Conservation (phyloP, 2,113 vertebrate species). For the Melanocharis versteri region DNA sequence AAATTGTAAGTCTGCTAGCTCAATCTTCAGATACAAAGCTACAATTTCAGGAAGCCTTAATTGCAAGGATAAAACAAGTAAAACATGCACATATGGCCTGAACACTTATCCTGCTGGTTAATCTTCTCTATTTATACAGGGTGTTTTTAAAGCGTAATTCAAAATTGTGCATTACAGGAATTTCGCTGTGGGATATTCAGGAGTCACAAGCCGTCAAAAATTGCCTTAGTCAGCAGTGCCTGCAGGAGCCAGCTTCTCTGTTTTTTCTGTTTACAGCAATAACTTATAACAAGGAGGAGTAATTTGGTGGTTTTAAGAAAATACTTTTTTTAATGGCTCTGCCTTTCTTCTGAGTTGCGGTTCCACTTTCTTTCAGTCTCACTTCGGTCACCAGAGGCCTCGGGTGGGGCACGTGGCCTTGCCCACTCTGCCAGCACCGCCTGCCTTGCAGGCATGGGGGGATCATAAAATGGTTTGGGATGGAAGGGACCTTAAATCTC, state of each 20-base stretch:
- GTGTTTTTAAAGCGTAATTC: slow-evolving; percentile 33
- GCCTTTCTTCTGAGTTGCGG: not conserved
- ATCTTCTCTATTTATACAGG: slow-evolving; percentile 19
- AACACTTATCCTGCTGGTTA: slow-evolving; percentile 20
- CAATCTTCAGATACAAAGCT: not conserved
- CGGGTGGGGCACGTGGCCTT: fast-evolving
- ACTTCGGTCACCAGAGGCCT: not conserved
- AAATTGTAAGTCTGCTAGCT: slow-evolving; percentile 24
- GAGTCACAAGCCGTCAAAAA: slow-evolving; percentile 12
- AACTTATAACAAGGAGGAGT: not conserved
- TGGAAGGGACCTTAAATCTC: not conserved
- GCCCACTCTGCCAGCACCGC: not conserved
- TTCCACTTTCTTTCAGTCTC: not conserved
- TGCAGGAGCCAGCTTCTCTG: not conserved
- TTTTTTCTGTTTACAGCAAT: slow-evolving; percentile 20
- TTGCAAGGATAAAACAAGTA: not conserved
- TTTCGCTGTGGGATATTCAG: slow-evolving; percentile 1
- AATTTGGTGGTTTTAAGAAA: not conserved
- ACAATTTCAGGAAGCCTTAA: slow-evolving; percentile 1
- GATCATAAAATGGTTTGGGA: not conserved
- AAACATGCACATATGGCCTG: not conserved
- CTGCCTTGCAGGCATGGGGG: fast-evolving
- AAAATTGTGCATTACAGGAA: slow-evolving; percentile 7
- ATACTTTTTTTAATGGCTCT: not conserved
- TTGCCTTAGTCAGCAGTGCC: slow-evolving; percentile 9